Percentiles rank a stretch among this genome's conserved stretches.
These are phyloP conservation scores for Butorides virescens DNA, from an alignment of 2,113 vertebrate species.

Conservation along the genomic window DNA sequence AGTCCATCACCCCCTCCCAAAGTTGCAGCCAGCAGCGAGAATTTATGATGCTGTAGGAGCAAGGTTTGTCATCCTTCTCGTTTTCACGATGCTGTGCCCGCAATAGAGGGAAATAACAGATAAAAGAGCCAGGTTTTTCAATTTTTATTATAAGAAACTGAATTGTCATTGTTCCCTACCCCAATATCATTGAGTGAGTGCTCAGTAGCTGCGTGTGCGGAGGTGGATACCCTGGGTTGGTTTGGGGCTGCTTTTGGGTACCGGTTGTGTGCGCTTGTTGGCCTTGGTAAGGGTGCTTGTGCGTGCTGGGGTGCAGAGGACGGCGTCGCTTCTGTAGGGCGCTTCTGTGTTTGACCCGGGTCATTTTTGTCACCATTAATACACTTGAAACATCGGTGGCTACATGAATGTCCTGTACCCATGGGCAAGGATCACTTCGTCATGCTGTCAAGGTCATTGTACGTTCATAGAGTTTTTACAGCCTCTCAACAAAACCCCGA, in stretches of 20 bases:
- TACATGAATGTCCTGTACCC: background rate
- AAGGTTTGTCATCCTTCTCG: background rate
- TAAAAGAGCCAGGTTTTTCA: background rate
- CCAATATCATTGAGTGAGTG: accelerated
- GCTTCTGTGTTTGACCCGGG: background rate
- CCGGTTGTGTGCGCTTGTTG: background rate
- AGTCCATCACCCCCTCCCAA: background rate
- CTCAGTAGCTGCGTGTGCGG: background rate
- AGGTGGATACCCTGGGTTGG: accelerated
- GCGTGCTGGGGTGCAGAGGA: background rate
- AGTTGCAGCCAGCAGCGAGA: background rate
- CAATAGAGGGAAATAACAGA: background rate
- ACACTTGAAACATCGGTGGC: background rate
- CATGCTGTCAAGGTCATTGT: background rate
- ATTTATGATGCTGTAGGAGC: background rate
- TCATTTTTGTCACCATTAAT: background rate
- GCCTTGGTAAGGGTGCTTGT: background rate
- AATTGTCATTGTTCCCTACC: background rate
- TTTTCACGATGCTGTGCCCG: background rate
- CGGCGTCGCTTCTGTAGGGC: background rate
- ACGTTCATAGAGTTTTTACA: background rate
- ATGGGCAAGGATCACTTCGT: background rate
- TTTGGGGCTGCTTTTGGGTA: background rate
- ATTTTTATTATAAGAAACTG: background rate
- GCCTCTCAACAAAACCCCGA: background rate